Percentiles rank a stretch among this genome's conserved stretches.
phyloP scores from a whole-genome alignment of 2,797 vertebrate species.

The Micrastur ruficollis region DNA sequence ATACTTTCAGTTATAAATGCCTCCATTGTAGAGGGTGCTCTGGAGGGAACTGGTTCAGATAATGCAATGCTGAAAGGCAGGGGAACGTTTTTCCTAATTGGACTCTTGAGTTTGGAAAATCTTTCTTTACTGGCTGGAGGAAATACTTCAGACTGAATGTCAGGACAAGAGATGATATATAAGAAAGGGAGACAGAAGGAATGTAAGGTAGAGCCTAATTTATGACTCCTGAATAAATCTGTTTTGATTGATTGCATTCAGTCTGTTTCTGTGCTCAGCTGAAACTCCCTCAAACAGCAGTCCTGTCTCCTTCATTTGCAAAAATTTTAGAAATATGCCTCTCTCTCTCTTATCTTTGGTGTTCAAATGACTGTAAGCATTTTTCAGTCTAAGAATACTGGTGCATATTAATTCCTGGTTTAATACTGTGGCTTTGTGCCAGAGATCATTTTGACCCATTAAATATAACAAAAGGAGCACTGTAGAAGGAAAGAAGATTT shows the following conservation, averaged over 20 bases:
- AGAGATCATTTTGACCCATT: slow-evolving; percentile 5
- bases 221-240: slow-evolving; percentile 65
- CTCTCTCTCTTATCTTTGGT: slow-evolving; percentile 22
- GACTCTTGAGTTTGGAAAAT: slow-evolving; percentile 76
- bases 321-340: slow-evolving; percentile 44
- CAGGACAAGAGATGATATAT: slow-evolving; percentile 68
- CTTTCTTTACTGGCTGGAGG: slow-evolving; percentile 68
- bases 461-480: slow-evolving; percentile 41
- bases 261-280: slow-evolving; percentile 33
- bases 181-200: slow-evolving; percentile 66
- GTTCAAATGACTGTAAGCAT: slow-evolving; percentile 9
- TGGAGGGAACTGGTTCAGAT: slow-evolving; percentile 66
- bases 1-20: slow-evolving; percentile 71
- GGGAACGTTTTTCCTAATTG: slow-evolving; percentile 78
- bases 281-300: slow-evolving; percentile 48
- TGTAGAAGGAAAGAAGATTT: slow-evolving; percentile 15
- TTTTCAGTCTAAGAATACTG: neutral
- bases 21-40: slow-evolving; percentile 71
- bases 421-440: neutral
- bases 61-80: slow-evolving; percentile 68
- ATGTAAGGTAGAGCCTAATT: slow-evolving; percentile 65
- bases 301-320: slow-evolving; percentile 41
- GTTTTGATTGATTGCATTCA: slow-evolving; percentile 61
- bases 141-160: slow-evolving; percentile 76
- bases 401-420: slow-evolving; percentile 7